Base-by-base conservation (phyloP, 2,888 invertebrate species). In the Drosophila helvetica region DNA sequence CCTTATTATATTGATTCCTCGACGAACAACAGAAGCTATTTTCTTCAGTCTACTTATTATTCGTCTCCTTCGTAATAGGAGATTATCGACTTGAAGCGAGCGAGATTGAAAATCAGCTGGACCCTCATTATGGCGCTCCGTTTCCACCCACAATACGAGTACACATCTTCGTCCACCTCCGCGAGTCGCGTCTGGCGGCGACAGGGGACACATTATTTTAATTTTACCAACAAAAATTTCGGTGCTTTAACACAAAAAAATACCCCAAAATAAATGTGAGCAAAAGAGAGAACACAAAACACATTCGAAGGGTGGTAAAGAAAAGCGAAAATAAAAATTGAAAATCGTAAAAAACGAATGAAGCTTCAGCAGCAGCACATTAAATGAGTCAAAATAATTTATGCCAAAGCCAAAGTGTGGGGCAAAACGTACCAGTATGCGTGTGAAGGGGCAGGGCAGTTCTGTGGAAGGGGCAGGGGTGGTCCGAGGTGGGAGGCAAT, bases 171-270 rank as follows among this genome's bases (percentile, higher is more conserved):
- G n/a, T 27, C 38, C n/a, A 25, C 22, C 30, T 55, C 43, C 10
- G 33, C 18, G 56, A 43, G 59, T 66, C 74, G 71, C 78, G 78
- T 88, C 90, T 91, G 90, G 75, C 77, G 78, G 80, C 90, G 88
- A 91, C 91, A 90, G 78, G 91, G 91, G 90, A 90, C 89, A 90
- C 90, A 90, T 91, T 90, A 89, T 90, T 90, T 86, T 82, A 84
- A 88, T 86, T 90, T 90, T 79, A 69, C 53, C 66, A 68, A 51
- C 63, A 51, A 79, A 79, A 69, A 85, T 82, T 73, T 75, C 50
- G 42, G 70, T 72, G 64, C 67, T 76, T 86, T 80, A 78, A 22
- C 66, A n/a, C 43, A 56, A 42, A 77, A 86, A 81, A 78, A 71
- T 65, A 68, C 75, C 78, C 74, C 72, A 82, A 79, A 78, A 79